Evolutionary conservation across 2,888 invertebrate species (phyloP).

Genomic region (Nomada fabriciana): DNA sequence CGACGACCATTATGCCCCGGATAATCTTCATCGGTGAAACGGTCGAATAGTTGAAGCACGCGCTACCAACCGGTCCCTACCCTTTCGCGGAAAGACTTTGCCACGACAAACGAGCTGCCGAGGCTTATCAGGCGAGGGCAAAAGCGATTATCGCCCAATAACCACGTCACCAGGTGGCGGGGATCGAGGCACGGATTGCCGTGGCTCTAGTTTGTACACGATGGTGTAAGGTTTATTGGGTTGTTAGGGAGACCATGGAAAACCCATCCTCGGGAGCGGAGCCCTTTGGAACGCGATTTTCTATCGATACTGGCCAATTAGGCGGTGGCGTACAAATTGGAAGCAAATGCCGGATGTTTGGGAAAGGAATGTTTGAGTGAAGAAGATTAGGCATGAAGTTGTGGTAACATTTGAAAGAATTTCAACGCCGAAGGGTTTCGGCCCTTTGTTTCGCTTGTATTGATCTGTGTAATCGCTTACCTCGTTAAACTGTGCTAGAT

Average conservation of each 20-base stretch:
- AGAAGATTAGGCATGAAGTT: not conserved
- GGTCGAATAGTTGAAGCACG: slow-evolving; percentile 48
- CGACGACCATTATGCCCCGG: slow-evolving; percentile 38
- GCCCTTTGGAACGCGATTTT: slow-evolving; percentile 31
- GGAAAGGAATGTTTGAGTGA: not conserved
- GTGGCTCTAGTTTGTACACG: slow-evolving; percentile 36
- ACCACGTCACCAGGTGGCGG: slow-evolving; percentile 52
- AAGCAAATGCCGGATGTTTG: slow-evolving; percentile 2
- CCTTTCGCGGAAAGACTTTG: slow-evolving; percentile 38
- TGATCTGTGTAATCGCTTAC: not conserved
- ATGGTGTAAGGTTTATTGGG: slow-evolving; percentile 54
- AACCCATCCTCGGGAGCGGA: not conserved
- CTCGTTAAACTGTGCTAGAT: too few species aligned
- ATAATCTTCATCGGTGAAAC: slow-evolving; percentile 57
- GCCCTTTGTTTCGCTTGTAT: not conserved
- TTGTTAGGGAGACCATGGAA: slow-evolving; percentile 39
- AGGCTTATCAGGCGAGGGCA: slow-evolving; percentile 55
- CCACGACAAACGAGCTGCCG: slow-evolving; percentile 1
- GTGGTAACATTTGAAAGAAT: not conserved
- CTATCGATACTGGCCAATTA: slow-evolving; percentile 50
- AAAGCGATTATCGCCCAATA: slow-evolving; percentile 59
- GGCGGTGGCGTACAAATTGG: slow-evolving; percentile 41
- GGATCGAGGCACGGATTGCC: slow-evolving; percentile 23
- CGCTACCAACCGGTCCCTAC: slow-evolving; percentile 29
- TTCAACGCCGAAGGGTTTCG: not conserved